phyloP scores from a whole-genome alignment of 2,797 vertebrate genomes.

The Sarcophilus harrisii region DNA sequence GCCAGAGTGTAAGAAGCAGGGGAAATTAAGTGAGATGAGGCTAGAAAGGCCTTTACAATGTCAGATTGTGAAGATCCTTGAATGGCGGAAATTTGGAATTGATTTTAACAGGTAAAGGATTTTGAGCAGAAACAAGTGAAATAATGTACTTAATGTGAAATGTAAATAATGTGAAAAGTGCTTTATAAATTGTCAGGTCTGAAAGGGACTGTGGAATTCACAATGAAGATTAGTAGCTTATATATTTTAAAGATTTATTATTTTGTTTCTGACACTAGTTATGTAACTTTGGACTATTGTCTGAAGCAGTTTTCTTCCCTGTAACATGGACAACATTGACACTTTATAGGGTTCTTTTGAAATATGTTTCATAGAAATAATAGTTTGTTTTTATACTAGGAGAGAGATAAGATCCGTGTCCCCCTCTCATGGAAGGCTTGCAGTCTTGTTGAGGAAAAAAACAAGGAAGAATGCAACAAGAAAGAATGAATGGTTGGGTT shows the following conservation, averaged over 20 bases:
- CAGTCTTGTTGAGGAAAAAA: neutral
- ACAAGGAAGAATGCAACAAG: neutral
- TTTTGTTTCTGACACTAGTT: neutral
- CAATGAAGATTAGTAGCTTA: neutral
- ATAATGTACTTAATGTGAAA: neutral
- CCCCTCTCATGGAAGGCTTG: neutral
- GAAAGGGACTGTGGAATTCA: neutral
- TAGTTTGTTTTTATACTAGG: neutral
- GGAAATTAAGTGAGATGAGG: neutral
- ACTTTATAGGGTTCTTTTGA: neutral
- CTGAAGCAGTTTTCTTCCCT: neutral
- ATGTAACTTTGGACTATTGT: neutral
- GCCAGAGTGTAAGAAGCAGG: neutral
- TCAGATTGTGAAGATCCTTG: neutral
- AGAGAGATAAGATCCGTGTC: neutral
- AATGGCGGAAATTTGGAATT: neutral
- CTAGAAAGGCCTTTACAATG: neutral
- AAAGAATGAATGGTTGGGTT: neutral
- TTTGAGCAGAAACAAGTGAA: neutral
- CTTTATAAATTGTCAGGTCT: neutral
- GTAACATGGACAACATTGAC: neutral
- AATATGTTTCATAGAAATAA: neutral
- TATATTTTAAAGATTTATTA: neutral
- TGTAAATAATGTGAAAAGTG: neutral
- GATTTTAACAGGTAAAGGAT: neutral